Conservation (phyloP, 2,888 invertebrate genomes). For the Sesamia inferens region DNA sequence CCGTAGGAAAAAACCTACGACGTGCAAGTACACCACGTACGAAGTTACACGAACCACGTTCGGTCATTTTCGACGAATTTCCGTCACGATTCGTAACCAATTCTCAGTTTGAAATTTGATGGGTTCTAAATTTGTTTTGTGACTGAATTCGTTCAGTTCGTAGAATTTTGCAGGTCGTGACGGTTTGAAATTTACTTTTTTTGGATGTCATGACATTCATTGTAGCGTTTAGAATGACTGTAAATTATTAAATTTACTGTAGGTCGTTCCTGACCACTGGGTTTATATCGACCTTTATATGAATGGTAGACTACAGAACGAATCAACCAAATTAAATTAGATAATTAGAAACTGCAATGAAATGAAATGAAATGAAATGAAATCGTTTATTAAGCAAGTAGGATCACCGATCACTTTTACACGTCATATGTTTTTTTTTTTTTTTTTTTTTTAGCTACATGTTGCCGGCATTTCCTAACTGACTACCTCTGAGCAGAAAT, state of each 20-base stretch:
- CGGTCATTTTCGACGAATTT: slow-evolving; percentile 18
- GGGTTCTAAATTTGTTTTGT: slow-evolving; percentile 32
- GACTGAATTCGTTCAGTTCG: slow-evolving; percentile 43
- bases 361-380: no score
- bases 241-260: slow-evolving; percentile 1
- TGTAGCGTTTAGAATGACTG: slow-evolving; percentile 15
- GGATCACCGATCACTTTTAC: no score
- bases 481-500: no score
- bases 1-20: slow-evolving; percentile 66
- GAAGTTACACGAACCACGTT: slow-evolving; percentile 21
- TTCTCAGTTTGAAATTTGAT: slow-evolving; percentile 48
- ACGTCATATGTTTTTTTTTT: no score
- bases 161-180: slow-evolving; percentile 46
- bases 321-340: background rate
- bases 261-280: background rate
- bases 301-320: background rate
- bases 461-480: no score
- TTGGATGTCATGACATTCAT: slow-evolving; percentile 33
- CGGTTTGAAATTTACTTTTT: slow-evolving; percentile 35
- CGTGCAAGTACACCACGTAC: slow-evolving; percentile 56
- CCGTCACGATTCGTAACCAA: slow-evolving; percentile 40
- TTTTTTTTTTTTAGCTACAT: no score
- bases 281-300: slow-evolving; percentile 15
- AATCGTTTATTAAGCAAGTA: no score
- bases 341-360: background rate